Percentiles rank a stretch among this genome's conserved stretches.
Conservation (phyloP, 2,113 vertebrate species). For the Abramis brama region DNA sequence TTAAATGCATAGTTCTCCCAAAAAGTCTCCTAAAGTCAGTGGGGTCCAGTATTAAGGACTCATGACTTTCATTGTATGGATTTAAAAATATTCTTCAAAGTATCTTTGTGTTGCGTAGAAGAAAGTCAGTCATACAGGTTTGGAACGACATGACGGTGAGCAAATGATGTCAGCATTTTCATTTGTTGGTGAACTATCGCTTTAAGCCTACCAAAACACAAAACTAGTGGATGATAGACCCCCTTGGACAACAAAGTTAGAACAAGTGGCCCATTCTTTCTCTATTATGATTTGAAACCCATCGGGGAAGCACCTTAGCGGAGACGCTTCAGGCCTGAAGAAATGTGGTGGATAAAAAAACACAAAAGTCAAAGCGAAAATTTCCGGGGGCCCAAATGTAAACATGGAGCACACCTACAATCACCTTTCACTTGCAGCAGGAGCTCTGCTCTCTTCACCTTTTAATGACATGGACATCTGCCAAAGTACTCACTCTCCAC, state of each 20-base stretch:
- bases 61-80: too few species aligned
- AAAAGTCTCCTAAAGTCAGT: neutral
- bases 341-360: conserved; percentile 34
- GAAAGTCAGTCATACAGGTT: too few species aligned
- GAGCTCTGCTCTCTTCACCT: conserved; percentile 1
- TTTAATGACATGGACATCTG: conserved; percentile 56
- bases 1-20: neutral
- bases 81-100: neutral
- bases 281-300: conserved; percentile 31
- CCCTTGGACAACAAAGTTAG: neutral
- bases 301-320: neutral
- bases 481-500: conserved; percentile 39
- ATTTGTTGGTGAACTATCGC: neutral
- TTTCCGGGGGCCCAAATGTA: conserved; percentile 30
- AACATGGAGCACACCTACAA: conserved; percentile 33
- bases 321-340: conserved; percentile 20
- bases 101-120: neutral
- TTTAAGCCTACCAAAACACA: neutral
- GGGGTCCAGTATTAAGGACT: too few species aligned
- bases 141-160: too few species aligned
- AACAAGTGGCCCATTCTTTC: conserved; percentile 45
- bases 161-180: neutral
- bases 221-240: neutral
- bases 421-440: conserved; percentile 35
- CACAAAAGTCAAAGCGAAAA: neutral